Conservation (phyloP, 92 coral and sea anemone species). For the Desmophyllum pertusum region DNA sequence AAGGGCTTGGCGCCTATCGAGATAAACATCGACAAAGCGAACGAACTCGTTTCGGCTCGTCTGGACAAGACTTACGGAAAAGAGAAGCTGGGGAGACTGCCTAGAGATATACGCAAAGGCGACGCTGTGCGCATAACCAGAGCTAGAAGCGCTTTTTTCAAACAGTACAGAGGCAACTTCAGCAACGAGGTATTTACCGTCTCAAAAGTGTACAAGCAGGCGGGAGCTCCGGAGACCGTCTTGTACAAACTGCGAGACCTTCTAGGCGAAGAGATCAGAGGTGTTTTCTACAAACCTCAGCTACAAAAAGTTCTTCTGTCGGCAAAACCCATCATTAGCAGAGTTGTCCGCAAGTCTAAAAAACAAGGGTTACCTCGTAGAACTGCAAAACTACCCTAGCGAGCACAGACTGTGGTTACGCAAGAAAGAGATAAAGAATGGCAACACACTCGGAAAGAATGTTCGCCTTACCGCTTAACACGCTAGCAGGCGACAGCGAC, state of each 20-base stretch:
- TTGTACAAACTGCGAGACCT: neutral
- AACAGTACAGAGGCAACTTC: neutral
- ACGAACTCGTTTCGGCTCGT: neutral
- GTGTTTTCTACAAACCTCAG: neutral
- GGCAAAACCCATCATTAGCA: neutral
- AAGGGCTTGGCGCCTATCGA: neutral
- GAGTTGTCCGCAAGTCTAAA: neutral
- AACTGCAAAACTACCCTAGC: neutral
- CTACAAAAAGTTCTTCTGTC: neutral
- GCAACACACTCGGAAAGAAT: neutral
- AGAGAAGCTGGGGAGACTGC: too few relatives aligned
- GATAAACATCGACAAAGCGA: neutral
- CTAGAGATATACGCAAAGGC: too few relatives aligned
- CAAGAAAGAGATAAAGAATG: neutral
- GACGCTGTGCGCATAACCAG: neutral
- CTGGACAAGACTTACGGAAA: neutral
- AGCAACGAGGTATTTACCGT: neutral
- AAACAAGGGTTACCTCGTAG: neutral
- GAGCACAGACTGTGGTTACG: neutral
- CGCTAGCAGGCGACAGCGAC: neutral
- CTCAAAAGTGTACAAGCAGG: neutral
- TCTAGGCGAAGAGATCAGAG: neutral
- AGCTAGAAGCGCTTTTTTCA: neutral
- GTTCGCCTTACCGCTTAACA: neutral
- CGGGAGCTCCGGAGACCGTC: neutral